A percentile compares a stretch with the other conserved stretches of the same genome.
Conservation (phyloP, 1,140 invertebrate species). For the Zelostemma sp. region DNA sequence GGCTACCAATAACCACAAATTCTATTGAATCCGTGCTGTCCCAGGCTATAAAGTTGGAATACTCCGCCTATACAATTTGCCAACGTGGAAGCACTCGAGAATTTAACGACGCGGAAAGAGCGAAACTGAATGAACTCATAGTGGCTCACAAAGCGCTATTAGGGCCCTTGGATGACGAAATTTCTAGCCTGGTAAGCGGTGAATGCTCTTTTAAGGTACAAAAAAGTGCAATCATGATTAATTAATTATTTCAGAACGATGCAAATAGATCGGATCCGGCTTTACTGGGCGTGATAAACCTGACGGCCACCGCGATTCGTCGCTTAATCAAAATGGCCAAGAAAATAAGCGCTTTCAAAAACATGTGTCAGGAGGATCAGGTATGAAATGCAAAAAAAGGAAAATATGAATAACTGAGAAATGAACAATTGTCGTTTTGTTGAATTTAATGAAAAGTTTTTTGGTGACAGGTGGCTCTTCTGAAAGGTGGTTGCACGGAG, state of each 20-base stretch:
- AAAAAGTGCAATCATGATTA: background rate
- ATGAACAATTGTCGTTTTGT: too few species aligned
- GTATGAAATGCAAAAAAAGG: too few species aligned
- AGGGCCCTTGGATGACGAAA: slow-evolving; percentile 85
- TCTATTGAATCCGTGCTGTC: slow-evolving; percentile 86
- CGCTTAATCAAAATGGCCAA: slow-evolving; percentile 93
- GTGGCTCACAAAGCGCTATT: slow-evolving; percentile 86
- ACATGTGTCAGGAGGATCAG: slow-evolving; percentile 92
- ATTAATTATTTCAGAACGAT: slow-evolving; percentile 69
- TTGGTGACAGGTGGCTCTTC: slow-evolving; percentile 85
- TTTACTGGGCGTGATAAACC: slow-evolving; percentile 86
- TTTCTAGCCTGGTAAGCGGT: slow-evolving; percentile 76
- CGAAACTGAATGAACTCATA: slow-evolving; percentile 86
- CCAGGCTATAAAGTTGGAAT: slow-evolving; percentile 87
- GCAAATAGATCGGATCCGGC: slow-evolving; percentile 77
- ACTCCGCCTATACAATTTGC: slow-evolving; percentile 77
- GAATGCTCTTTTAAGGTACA: slow-evolving; percentile 75
- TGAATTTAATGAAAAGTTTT: too few species aligned
- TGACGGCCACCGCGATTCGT: slow-evolving; percentile 91
- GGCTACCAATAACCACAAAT: slow-evolving; percentile 67
- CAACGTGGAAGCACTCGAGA: slow-evolving; percentile 76
- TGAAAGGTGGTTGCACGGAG: slow-evolving; percentile 90
- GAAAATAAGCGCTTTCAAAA: slow-evolving; percentile 88
- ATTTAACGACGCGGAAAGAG: slow-evolving; percentile 84
- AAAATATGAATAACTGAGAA: too few species aligned